These are phyloP conservation scores for Onychomys torridus DNA, from an alignment of 2,797 vertebrate genomes.

Conservation along the genomic window DNA sequence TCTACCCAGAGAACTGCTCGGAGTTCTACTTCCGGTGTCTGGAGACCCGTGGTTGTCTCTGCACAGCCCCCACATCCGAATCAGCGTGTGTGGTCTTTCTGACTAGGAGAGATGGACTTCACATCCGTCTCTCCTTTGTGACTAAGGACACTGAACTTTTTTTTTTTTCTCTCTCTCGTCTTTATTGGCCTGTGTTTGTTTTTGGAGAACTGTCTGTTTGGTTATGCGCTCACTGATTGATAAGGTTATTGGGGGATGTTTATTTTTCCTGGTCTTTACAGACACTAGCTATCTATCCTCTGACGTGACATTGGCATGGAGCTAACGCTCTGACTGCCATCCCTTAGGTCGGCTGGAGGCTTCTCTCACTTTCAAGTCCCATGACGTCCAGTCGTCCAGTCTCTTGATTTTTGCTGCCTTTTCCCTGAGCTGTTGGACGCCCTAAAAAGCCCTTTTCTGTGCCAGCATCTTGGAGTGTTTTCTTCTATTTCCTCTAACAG, in stretches of 20 bases:
- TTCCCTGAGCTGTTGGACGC: neutral
- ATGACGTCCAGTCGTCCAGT: rapidly evolving
- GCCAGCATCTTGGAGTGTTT: neutral
- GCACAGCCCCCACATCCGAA: rapidly evolving
- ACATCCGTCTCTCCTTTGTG: neutral
- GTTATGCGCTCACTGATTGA: neutral
- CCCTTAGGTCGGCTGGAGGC: neutral
- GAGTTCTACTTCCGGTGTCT: neutral
- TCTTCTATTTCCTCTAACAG: no score
- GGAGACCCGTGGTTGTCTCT: neutral
- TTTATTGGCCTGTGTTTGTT: neutral
- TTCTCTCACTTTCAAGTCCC: neutral
- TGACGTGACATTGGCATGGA: neutral
- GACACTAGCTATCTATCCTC: neutral
- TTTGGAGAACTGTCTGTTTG: neutral
- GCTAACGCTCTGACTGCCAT: neutral
- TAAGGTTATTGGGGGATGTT: neutral
- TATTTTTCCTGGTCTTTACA: neutral
- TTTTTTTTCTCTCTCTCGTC: neutral
- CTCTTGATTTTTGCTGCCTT: neutral
- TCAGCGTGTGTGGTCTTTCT: neutral
- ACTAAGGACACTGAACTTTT: neutral
- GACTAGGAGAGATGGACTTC: neutral
- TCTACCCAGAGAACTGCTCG: neutral
- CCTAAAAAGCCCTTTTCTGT: neutral